Evolutionary conservation across 2,888 invertebrate species (phyloP).

Genomic region (Caenorhabditis japonica): DNA sequence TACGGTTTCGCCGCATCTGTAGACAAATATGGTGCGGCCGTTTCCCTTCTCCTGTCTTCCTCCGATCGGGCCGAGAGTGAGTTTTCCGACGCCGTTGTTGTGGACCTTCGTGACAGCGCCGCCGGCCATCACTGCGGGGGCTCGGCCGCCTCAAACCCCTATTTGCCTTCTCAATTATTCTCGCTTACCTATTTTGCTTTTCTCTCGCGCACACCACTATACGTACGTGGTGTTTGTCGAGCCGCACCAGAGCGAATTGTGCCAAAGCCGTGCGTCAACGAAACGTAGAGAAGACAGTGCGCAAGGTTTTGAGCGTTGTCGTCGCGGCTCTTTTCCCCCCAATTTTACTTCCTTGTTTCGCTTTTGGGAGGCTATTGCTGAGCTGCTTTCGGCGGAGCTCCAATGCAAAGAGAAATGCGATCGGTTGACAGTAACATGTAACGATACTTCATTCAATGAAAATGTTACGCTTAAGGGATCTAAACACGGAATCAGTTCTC

Average conservation of each 20-base stretch:
- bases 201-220: conserved; percentile 42
- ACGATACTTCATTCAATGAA: neutral
- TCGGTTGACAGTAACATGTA: conserved; percentile 48
- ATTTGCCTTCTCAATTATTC: conserved; percentile 52
- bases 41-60: neutral
- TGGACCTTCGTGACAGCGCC: conserved; percentile 54
- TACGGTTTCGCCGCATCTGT: conserved; percentile 57
- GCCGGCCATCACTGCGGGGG: conserved; percentile 45
- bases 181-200: conserved; percentile 49
- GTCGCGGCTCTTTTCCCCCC: conserved; percentile 4
- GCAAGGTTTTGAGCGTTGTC: conserved; percentile 41
- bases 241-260: conserved; percentile 45
- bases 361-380: conserved; percentile 44
- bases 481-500: too few relatives aligned
- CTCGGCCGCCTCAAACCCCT: conserved; percentile 37
- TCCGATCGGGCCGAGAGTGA: conserved; percentile 19
- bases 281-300: conserved; percentile 49
- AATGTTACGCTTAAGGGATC: too few relatives aligned
- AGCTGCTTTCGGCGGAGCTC: conserved; percentile 28
- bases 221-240: conserved; percentile 53
- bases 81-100: conserved; percentile 34
- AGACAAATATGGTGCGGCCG: conserved; percentile 41
- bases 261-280: conserved; percentile 50
- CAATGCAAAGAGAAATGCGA: conserved; percentile 44
- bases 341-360: conserved; percentile 49